Percentiles rank a stretch among this genome's conserved stretches.
These are phyloP conservation scores for Hoplostethus atlanticus DNA, from an alignment of 2,797 vertebrate genomes.

Conservation along the genomic window DNA sequence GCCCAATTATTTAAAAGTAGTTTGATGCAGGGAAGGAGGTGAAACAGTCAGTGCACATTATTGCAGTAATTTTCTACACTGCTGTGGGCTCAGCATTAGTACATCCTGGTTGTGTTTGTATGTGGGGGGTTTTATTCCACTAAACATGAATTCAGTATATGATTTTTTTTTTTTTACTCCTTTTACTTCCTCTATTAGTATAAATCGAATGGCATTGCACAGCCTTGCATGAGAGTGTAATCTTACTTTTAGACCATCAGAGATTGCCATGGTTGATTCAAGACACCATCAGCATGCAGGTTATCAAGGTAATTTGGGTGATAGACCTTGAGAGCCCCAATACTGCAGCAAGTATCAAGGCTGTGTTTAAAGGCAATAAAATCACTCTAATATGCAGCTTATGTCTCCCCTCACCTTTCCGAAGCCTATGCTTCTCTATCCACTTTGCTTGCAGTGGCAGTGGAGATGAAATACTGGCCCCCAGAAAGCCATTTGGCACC, in stretches of 20 bases:
- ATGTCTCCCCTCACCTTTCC: slow-evolving; percentile 80
- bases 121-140: slow-evolving; percentile 11
- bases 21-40: slow-evolving; percentile 37
- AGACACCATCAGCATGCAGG: slow-evolving; percentile 57
- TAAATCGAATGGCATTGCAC: slow-evolving; percentile 43
- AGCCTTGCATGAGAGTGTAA: slow-evolving; percentile 61
- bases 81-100: background rate
- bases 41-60: slow-evolving; percentile 50
- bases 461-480: slow-evolving; percentile 86
- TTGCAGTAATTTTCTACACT: slow-evolving; percentile 18
- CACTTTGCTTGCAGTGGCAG: slow-evolving; percentile 82
- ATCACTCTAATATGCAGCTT: slow-evolving; percentile 81
- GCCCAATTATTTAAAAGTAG: slow-evolving; percentile 58
- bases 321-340: slow-evolving; percentile 67
- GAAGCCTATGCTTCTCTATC: slow-evolving; percentile 75
- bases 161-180: background rate
- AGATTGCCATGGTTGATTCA: slow-evolving; percentile 55
- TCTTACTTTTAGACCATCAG: slow-evolving; percentile 51
- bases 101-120: slow-evolving; percentile 30
- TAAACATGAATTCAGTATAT: slow-evolving; percentile 1
- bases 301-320: slow-evolving; percentile 67
- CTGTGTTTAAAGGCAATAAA: slow-evolving; percentile 84
- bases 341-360: slow-evolving; percentile 58
- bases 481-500: slow-evolving; percentile 88
- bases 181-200: slow-evolving; percentile 49